Base-by-base conservation (phyloP, 1,140 invertebrate species). In the Nymphalis io region DNA sequence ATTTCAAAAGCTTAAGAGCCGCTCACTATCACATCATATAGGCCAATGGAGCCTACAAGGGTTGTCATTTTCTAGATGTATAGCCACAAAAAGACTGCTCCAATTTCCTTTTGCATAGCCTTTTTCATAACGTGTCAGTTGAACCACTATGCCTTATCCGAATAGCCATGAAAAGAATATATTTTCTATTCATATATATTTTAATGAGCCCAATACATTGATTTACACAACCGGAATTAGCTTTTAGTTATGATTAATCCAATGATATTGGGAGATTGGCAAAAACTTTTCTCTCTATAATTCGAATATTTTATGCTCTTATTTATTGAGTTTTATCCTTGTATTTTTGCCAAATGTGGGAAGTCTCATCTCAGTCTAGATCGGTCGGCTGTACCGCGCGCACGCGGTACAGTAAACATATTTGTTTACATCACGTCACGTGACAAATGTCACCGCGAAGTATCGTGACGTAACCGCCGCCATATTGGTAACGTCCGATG, bases 351-450 rank as follows among this genome's bases (percentile, higher is more conserved):
- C 75, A 83, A 77, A 74, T 75, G 71, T 78, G 73, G 66, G 70
- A 68, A 66, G 59, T 23, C 59, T 66, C 60, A 80, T 85, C 76
- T 85, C 83, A 87, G 81, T 84, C 81, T 80, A 83, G 80, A 84
- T 77, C 82, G 76, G 76, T 75, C 84, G 75, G 80, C 60, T 80
- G 79, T 65, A 62, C 70, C 65, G 81, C 74, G 75, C 78, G 76
- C 83, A 82, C 83, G 82, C 83, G 70, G 40, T 75, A 82, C 74
- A n/a, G 55, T 62, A 55, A 39, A 68, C 42, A 46, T 55, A 15
- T 21, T n/a, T 55, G 10, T 55, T 55, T 23, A 68, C 44, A 39
- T 55, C 33, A 69, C 27, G 67, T 69, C n/a, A 44, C n/a, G 5
- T 15, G 33, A 38, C 55, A 40, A 61, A 70, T 58, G 51, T 58